phyloP scores from a whole-genome alignment of 2,888 invertebrate species.

The Notodonta dromedarius region DNA sequence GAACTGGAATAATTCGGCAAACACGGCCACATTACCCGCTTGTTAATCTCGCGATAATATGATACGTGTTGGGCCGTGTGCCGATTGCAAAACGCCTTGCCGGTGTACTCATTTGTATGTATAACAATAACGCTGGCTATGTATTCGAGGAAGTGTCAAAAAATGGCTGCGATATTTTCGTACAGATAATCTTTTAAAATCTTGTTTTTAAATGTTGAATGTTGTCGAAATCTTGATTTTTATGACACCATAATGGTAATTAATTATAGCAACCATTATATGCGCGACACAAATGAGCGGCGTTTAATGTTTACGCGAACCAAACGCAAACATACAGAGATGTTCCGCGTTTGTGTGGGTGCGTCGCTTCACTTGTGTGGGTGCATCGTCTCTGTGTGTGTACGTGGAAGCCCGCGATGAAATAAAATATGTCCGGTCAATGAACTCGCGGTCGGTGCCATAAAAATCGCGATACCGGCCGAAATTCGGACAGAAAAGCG shows the following conservation, averaged over 20 bases:
- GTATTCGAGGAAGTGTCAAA: slow-evolving; percentile 25
- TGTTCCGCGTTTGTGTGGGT: slow-evolving; percentile 62
- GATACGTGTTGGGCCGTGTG: slow-evolving; percentile 52
- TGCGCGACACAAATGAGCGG: slow-evolving; percentile 66
- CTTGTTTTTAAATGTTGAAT: slow-evolving; percentile 41
- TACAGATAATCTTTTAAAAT: slow-evolving; percentile 27
- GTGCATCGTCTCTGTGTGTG: slow-evolving; percentile 73
- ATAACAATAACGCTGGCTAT: slow-evolving; percentile 8
- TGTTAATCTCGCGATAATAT: slow-evolving; percentile 71
- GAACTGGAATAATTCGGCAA: slow-evolving; percentile 84
- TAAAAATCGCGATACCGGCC: slow-evolving; percentile 83
- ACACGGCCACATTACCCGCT: slow-evolving; percentile 76
- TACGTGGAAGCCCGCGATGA: slow-evolving; percentile 84
- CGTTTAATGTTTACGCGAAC: slow-evolving; percentile 75
- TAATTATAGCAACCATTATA: slow-evolving; percentile 67
- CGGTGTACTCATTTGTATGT: slow-evolving; percentile 23
- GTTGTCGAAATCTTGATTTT: slow-evolving; percentile 35
- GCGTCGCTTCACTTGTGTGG: slow-evolving; percentile 60
- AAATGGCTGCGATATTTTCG: slow-evolving; percentile 32
- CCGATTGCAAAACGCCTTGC: slow-evolving; percentile 56
- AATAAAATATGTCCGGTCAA: slow-evolving; percentile 85
- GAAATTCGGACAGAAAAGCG: slow-evolving; percentile 74
- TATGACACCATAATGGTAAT: slow-evolving; percentile 59
- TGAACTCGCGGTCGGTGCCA: slow-evolving; percentile 81
- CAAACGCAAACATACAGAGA: slow-evolving; percentile 75